A percentile compares a stretch with the other conserved stretches of the same genome.
phyloP scores from a whole-genome alignment of 1,140 invertebrate genomes.

The Lethrus apterus region DNA sequence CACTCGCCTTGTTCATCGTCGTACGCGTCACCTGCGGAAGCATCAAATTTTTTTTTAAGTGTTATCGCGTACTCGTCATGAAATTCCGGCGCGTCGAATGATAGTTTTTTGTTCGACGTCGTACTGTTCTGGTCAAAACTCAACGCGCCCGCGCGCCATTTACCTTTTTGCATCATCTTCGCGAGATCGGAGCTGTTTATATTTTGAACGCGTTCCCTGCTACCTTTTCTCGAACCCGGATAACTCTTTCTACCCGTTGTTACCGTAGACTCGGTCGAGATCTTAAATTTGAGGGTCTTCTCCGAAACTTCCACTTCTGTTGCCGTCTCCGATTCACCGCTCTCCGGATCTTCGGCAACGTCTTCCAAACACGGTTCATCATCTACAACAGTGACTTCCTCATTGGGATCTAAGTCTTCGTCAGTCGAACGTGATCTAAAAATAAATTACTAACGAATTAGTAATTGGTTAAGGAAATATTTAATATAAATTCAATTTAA shows the following conservation, averaged over 20 bases:
- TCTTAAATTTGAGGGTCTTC: slow-evolving; percentile 66
- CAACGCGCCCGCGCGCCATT: slow-evolving; percentile 31
- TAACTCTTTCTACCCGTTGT: slow-evolving; percentile 50
- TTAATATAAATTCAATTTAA: background rate
- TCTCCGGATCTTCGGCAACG: slow-evolving; percentile 52
- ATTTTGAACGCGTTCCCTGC: slow-evolving; percentile 44
- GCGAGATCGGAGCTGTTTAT: slow-evolving; percentile 33
- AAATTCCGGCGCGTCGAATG: slow-evolving; percentile 36
- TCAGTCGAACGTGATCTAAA: slow-evolving; percentile 38
- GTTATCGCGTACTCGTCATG: slow-evolving; percentile 36
- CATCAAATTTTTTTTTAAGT: slow-evolving; percentile 27
- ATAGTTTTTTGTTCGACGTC: slow-evolving; percentile 34
- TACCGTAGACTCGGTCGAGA: slow-evolving; percentile 54
- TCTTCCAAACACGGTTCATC: slow-evolving; percentile 51
- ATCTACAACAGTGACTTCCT: slow-evolving; percentile 22
- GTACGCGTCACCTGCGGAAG: slow-evolving; percentile 16
- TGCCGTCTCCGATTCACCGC: slow-evolving; percentile 56
- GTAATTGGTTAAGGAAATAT: too few species aligned
- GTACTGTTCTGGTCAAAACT: slow-evolving; percentile 39
- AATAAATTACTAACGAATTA: slow-evolving; percentile 12
- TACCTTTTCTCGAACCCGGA: slow-evolving; percentile 53
- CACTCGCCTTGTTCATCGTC: slow-evolving; percentile 26
- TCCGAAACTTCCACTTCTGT: slow-evolving; percentile 72
- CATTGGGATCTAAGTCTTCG: slow-evolving; percentile 32
- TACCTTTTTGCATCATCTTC: slow-evolving; percentile 32